Base-by-base conservation (phyloP, 1,140 invertebrate species). In the Hyphantria cunea region DNA sequence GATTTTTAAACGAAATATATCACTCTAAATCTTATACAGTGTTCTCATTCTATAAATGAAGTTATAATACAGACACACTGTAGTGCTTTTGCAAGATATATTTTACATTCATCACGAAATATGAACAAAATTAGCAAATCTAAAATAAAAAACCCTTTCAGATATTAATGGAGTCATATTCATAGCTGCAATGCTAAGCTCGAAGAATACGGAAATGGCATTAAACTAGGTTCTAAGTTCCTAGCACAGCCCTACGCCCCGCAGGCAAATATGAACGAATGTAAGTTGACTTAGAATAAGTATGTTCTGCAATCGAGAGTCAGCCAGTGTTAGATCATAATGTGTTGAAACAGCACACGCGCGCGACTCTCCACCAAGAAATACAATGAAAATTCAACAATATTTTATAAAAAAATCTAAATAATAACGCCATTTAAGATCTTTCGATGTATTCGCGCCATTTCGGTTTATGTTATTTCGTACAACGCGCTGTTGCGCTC, bases 271-370 rank as follows among this genome's bases (percentile, higher is more conserved):
- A 90, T 90, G 86, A 90, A 90, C 86, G 88, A 90, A 90, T 90
- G 88, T 90, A 88, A 90, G 86, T 90, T 89, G 88, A 90, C 86
- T 90, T 90, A 90, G 88, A 90, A 90, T 90, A 90, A 90, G 88
- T 90, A 82, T 89, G 86, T 89, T 86, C 84, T 84, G 84, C 88
- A 88, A 90, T 87, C 85, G 84, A 88, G 85, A 86, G 74, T 76
- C 80, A 67, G 84, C 80, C 88, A 90, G 88, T 90, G 88, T 90
- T 90, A 90, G 88, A 88, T 90, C 88, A 90, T 89, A 86, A 88
- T 88, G 88, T 90, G 88, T 86, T 84, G 86, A 88, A 90, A 88
- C 81, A 78, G 84, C 88, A 82, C 85, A 85, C 75, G 80, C 81
- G 85, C 85, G 86, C 81, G 70, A 78, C 78, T 79, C 72, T 77